phyloP scores from a whole-genome alignment of 1,140 invertebrate species.

The Brachionus angularis region DNA sequence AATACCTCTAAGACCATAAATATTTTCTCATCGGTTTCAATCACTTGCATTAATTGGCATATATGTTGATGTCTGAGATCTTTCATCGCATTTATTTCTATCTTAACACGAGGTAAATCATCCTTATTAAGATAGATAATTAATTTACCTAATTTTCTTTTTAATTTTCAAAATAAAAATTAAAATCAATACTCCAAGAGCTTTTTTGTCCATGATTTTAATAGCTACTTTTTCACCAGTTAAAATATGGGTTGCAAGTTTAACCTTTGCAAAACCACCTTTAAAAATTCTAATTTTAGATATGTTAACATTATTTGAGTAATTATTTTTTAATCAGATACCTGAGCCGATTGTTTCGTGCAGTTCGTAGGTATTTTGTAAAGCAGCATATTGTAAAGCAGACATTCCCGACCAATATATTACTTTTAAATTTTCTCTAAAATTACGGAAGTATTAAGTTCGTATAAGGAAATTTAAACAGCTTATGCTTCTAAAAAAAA shows the following conservation, averaged over 20 bases:
- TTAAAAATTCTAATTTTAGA: too few species aligned
- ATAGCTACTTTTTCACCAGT: slow-evolving; percentile 79
- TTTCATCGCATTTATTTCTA: slow-evolving; percentile 77
- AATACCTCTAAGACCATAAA: slow-evolving; percentile 66
- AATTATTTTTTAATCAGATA: not conserved
- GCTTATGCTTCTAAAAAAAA: not conserved
- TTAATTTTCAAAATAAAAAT: not conserved
- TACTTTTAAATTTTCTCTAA: slow-evolving; percentile 9
- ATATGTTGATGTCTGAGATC: slow-evolving; percentile 74
- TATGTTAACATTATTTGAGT: not conserved
- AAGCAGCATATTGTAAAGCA: slow-evolving; percentile 17
- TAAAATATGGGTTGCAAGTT: slow-evolving; percentile 69
- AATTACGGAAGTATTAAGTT: too few species aligned
- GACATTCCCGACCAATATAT: slow-evolving; percentile 3
- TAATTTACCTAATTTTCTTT: slow-evolving; percentile 22
- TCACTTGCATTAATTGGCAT: slow-evolving; percentile 75
- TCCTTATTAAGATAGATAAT: slow-evolving; percentile 62
- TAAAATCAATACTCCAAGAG: slow-evolving; percentile 64
- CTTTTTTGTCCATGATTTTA: slow-evolving; percentile 76
- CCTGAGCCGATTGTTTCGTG: slow-evolving; percentile 44
- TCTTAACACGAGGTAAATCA: slow-evolving; percentile 71
- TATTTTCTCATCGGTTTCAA: slow-evolving; percentile 67
- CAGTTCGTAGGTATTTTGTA: slow-evolving; percentile 40
- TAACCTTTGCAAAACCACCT: slow-evolving; percentile 76
- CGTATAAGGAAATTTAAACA: too few species aligned